Evolutionary conservation across 2,797 vertebrate species (phyloP).

Genomic region (Mycteria americana): DNA sequence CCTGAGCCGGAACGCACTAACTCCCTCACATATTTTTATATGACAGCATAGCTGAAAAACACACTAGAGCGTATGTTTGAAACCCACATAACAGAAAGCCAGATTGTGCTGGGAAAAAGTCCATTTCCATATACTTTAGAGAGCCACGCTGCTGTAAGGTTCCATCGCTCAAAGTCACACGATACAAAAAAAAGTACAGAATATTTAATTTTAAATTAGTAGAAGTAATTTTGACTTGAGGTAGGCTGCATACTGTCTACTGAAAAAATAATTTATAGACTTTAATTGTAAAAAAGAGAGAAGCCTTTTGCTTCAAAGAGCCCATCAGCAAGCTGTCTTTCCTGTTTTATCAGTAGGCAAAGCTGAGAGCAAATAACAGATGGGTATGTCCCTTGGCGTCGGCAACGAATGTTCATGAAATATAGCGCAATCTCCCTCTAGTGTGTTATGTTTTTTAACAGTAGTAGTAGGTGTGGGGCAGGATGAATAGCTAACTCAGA

Average conservation of each 20-base stretch:
- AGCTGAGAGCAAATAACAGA: constrained; percentile 78
- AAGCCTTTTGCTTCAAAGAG: constrained; percentile 74
- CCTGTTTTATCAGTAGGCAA: constrained; percentile 75
- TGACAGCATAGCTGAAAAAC: background rate
- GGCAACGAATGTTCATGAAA: constrained; percentile 68
- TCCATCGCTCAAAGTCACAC: background rate
- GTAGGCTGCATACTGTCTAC: constrained; percentile 32
- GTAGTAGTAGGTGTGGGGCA: constrained; percentile 49
- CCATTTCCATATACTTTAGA: background rate
- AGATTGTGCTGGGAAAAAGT: background rate
- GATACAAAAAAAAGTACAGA: background rate
- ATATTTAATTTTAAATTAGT: constrained; percentile 56
- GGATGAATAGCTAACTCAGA: constrained; percentile 59
- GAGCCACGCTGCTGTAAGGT: background rate
- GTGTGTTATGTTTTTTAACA: constrained; percentile 66
- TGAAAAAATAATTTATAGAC: constrained; percentile 72
- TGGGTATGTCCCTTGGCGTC: constrained; percentile 69
- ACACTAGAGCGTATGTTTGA: background rate
- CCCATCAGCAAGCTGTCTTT: constrained; percentile 79
- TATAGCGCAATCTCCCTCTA: constrained; percentile 66
- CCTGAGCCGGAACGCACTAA: background rate
- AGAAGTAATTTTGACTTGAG: constrained; percentile 65
- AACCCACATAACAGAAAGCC: background rate
- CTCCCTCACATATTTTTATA: background rate
- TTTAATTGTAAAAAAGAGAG: constrained; percentile 74